Percentiles rank a stretch among this genome's conserved stretches.
phyloP scores from a whole-genome alignment of 92 coral and sea anemone species.

The Scolanthus callimorphus region DNA sequence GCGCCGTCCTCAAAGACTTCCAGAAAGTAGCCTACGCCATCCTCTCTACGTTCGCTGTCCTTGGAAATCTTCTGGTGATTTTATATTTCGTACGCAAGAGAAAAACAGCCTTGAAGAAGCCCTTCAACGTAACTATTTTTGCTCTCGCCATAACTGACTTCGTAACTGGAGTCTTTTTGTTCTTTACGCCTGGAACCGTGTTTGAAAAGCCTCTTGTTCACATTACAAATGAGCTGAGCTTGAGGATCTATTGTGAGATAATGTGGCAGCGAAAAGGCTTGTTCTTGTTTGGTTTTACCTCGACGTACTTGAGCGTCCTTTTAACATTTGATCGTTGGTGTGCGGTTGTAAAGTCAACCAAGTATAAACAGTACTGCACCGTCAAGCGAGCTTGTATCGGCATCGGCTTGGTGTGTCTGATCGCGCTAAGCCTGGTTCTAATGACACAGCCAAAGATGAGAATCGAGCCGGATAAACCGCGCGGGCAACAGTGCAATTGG shows the following conservation, averaged over 20 bases:
- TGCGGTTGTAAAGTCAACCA: constrained; percentile 57
- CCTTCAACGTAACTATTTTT: constrained; percentile 67
- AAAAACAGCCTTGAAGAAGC: constrained; percentile 43
- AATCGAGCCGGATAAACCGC: constrained; percentile 28
- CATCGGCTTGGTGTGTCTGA: constrained; percentile 28
- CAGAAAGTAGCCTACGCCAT: constrained; percentile 50
- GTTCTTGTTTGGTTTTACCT: constrained; percentile 67
- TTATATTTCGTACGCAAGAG: constrained; percentile 47
- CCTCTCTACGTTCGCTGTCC: constrained; percentile 52
- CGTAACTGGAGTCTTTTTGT: constrained; percentile 57
- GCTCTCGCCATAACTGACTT: constrained; percentile 73
- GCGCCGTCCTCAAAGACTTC: no score
- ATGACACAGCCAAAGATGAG: constrained; percentile 31
- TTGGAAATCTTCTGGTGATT: constrained; percentile 59
- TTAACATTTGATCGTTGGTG: constrained; percentile 80
- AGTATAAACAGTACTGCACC: constrained; percentile 38
- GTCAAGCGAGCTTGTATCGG: constrained; percentile 35
- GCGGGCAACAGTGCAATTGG: constrained; percentile 54
- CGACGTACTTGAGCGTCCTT: constrained; percentile 57
- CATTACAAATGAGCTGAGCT: constrained; percentile 32
- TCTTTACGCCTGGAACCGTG: constrained; percentile 55
- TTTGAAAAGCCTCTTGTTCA: constrained; percentile 33
- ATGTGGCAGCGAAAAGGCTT: constrained; percentile 47
- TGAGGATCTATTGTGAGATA: constrained; percentile 53
- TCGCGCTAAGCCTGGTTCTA: constrained; percentile 45